These are phyloP conservation scores for Manduca sexta DNA, from an alignment of 1,140 invertebrate species.

Conservation along the genomic window DNA sequence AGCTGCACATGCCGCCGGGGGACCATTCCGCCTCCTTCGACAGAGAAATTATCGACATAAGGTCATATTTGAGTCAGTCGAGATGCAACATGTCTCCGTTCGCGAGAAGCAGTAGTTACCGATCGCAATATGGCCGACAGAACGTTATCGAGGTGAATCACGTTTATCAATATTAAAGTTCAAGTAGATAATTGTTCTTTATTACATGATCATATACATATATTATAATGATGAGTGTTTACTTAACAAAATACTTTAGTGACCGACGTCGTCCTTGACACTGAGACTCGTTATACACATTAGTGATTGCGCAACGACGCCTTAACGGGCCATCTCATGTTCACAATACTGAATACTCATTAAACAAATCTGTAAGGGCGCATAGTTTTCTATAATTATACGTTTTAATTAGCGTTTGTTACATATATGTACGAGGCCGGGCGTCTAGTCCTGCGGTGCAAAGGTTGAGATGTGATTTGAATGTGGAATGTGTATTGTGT, in stretches of 20 bases:
- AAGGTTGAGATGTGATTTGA: no score
- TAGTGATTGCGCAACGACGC: conserved; percentile 3
- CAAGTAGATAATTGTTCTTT: not conserved
- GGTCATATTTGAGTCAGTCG: conserved; percentile 80
- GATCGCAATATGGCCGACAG: conserved; percentile 76
- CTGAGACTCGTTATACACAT: conserved; percentile 1
- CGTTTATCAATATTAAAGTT: not conserved
- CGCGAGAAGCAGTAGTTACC: conserved; percentile 76
- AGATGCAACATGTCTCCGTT: conserved; percentile 79
- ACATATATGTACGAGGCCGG: no score
- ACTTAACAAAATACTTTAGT: conserved; percentile 6
- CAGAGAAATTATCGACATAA: conserved; percentile 77
- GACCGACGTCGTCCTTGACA: conserved; percentile 2
- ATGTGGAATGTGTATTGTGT: not conserved
- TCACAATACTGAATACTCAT: not conserved
- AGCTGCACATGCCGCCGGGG: conserved; percentile 38
- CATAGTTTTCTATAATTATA: not conserved
- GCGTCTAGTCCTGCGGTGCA: no score
- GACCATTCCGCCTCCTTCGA: conserved; percentile 60
- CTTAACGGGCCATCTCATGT: not conserved
- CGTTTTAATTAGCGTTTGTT: not conserved
- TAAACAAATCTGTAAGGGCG: not conserved
- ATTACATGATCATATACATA: not conserved
- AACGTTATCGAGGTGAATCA: conserved; percentile 57
- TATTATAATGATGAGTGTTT: not conserved